A percentile compares a stretch with the other conserved stretches of the same genome.
These are phyloP conservation scores for Pelodytes ibericus DNA, from an alignment of 2,797 vertebrate genomes.

Conservation along the genomic window DNA sequence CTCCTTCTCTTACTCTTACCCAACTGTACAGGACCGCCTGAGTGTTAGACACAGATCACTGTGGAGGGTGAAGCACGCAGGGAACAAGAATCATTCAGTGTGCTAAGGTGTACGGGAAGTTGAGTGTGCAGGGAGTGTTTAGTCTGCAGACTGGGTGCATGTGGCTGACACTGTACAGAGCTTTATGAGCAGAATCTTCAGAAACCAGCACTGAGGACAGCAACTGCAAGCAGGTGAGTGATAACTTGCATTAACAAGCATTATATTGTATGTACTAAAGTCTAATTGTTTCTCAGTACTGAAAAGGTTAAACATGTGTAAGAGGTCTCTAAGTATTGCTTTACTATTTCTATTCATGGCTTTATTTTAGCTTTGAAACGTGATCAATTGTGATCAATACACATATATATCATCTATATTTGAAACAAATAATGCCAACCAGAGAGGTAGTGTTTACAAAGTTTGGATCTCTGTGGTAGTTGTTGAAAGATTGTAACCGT, in stretches of 20 bases:
- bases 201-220: background rate
- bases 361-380: no score
- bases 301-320: no score
- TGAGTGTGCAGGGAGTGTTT: background rate
- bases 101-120: background rate
- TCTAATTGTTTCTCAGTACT: no score
- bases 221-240: conserved; percentile 13
- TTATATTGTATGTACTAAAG: no score
- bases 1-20: background rate
- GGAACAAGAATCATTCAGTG: background rate
- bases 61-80: background rate
- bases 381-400: no score
- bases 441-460: no score
- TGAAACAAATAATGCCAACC: no score
- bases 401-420: no score
- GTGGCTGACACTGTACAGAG: background rate
- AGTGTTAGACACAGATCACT: conserved; percentile 3
- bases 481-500: no score
- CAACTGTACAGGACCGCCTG: conserved; percentile 26
- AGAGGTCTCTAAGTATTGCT: no score
- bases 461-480: no score
- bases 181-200: background rate
- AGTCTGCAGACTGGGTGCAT: background rate
- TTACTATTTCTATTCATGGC: no score
- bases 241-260: background rate